These are phyloP conservation scores for Scaptomyza polygonia DNA, from an alignment of 2,888 invertebrate species.

Conservation along the genomic window DNA sequence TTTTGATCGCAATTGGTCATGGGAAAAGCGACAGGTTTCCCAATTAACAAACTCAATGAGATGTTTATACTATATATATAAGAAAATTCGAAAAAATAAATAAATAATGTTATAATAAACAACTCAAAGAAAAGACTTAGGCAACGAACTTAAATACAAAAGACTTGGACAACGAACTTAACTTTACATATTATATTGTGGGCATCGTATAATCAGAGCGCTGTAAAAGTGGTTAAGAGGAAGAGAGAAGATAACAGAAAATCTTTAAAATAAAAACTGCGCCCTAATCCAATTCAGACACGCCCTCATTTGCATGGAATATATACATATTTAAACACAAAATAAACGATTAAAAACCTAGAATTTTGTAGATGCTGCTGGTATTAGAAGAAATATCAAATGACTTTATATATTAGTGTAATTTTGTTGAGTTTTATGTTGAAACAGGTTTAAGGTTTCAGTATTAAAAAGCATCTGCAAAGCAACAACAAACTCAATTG, in stretches of 20 bases:
- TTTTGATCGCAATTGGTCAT: conserved; percentile 54
- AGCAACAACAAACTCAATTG: background rate
- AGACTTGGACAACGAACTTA: conserved; percentile 45
- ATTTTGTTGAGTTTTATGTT: too few relatives aligned
- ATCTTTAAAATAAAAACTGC: conserved; percentile 15
- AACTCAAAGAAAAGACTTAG: conserved; percentile 38
- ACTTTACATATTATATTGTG: background rate
- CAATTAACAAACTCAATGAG: conserved; percentile 6
- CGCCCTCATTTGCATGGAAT: conserved; percentile 46
- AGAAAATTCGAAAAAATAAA: conserved; percentile 8
- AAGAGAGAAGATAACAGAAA: background rate
- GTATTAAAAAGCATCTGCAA: background rate
- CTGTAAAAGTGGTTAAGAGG: background rate
- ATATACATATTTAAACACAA: background rate
- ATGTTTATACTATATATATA: conserved; percentile 25
- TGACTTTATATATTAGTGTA: too few relatives aligned
- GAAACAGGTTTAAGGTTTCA: too few relatives aligned
- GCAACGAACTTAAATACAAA: conserved; percentile 40
- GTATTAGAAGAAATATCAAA: too few relatives aligned
- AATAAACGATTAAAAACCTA: too few relatives aligned
- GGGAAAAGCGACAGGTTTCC: conserved; percentile 38
- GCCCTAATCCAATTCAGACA: conserved; percentile 2
- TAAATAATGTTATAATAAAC: background rate
- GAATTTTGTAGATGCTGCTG: too few relatives aligned
- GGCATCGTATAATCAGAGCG: conserved; percentile 1